phyloP scores from a whole-genome alignment of 2,888 invertebrate species.

The Acleris emargana region DNA sequence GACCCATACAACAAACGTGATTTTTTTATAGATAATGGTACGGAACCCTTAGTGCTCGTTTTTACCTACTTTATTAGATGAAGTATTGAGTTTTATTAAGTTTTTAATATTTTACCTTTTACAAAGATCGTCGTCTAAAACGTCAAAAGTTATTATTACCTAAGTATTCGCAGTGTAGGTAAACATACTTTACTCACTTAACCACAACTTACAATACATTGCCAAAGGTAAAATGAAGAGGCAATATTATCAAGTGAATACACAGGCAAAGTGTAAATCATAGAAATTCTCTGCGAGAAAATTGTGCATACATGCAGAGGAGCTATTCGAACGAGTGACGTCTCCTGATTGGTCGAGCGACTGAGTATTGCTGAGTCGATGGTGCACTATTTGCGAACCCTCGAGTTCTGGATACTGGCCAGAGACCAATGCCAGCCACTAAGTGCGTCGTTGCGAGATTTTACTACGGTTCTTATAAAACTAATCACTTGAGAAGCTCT shows the following conservation, averaged over 20 bases:
- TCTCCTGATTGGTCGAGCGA: constrained; percentile 26
- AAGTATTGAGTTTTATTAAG: no score
- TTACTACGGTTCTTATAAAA: constrained; percentile 46
- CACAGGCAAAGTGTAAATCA: constrained; percentile 13
- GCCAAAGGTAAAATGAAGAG: background rate
- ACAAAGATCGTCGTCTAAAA: background rate
- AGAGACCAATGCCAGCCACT: constrained; percentile 41
- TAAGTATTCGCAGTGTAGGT: no score
- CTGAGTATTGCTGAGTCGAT: constrained; percentile 36
- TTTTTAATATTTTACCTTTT: no score
- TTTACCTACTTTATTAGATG: no score
- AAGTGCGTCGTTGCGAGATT: constrained; percentile 41
- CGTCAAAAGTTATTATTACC: no score
- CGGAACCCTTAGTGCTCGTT: no score
- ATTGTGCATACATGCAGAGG: constrained; percentile 18
- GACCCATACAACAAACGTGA: no score
- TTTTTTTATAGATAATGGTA: no score
- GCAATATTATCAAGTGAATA: background rate
- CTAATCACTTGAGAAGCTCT: constrained; percentile 48
- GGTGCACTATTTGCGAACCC: constrained; percentile 38
- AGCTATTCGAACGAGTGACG: constrained; percentile 16
- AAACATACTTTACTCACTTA: no score
- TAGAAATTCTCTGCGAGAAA: constrained; percentile 8
- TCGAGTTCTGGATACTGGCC: constrained; percentile 39
- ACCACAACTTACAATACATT: background rate